These are phyloP conservation scores for Dendrolimus kikuchii DNA, from an alignment of 1,140 invertebrate species.

Conservation along the genomic window DNA sequence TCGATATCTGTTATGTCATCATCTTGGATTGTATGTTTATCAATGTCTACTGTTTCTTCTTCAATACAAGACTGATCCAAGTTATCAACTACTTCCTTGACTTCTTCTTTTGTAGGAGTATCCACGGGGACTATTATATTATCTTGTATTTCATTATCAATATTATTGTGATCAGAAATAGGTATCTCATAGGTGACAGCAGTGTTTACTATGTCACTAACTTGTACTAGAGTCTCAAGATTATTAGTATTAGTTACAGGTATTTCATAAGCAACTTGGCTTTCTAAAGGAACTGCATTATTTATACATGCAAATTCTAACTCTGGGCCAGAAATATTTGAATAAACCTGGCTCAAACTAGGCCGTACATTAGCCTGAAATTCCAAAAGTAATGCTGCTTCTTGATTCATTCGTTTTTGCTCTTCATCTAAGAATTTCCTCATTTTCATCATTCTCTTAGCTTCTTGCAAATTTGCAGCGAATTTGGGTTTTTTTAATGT, in stretches of 20 bases:
- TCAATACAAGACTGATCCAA: background rate
- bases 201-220: no score
- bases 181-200: no score
- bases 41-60: background rate
- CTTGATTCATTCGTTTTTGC: constrained; percentile 71
- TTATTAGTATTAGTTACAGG: no score
- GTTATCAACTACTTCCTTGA: no score
- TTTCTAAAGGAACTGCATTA: constrained; percentile 13
- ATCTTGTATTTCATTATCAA: no score
- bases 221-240: no score
- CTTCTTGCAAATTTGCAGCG: constrained; percentile 75
- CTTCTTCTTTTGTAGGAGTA: no score
- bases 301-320: constrained; percentile 59
- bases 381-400: constrained; percentile 60
- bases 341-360: constrained; percentile 61
- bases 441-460: constrained; percentile 76
- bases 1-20: background rate
- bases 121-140: no score
- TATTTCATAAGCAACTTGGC: constrained; percentile 11
- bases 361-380: constrained; percentile 65
- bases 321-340: constrained; percentile 62
- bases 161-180: no score
- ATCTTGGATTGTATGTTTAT: no score
- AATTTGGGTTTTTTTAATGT: constrained; percentile 75
- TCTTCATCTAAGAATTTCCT: constrained; percentile 75